Conservation (phyloP, 2,113 vertebrate genomes). For the Pseudorectes ferrugineus region DNA sequence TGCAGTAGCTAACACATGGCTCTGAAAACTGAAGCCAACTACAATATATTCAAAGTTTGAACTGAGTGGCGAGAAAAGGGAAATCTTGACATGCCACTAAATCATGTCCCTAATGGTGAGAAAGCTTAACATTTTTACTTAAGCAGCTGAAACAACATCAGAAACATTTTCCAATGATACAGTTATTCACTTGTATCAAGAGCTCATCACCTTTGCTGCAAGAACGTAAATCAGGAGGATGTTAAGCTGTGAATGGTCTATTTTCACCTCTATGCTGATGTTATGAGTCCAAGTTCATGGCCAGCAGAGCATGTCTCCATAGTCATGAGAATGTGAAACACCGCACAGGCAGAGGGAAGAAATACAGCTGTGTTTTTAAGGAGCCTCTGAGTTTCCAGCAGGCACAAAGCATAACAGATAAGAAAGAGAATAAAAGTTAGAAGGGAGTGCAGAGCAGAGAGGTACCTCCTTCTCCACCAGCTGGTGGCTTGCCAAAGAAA, state of each 20-base stretch:
- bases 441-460: neutral
- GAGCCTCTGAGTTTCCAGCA: neutral
- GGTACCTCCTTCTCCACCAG: neutral
- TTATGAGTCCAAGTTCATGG: neutral
- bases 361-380: neutral
- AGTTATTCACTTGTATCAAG: constrained; percentile 40
- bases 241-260: constrained; percentile 2
- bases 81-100: constrained; percentile 50
- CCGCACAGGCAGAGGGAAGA: neutral
- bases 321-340: neutral
- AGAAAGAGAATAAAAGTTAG: constrained; percentile 3
- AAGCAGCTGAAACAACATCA: constrained; percentile 69
- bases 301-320: neutral
- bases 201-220: neutral
- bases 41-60: constrained; percentile 9
- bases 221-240: neutral
- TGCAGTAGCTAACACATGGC: constrained; percentile 13
- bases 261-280: neutral
- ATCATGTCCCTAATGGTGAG: constrained; percentile 39
- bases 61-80: constrained; percentile 15
- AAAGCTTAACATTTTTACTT: constrained; percentile 36
- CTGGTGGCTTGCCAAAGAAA: constrained; percentile 44
- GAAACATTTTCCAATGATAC: constrained; percentile 27
- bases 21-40: constrained; percentile 7
- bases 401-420: neutral